These are phyloP conservation scores for Saxidomus purpurata DNA, from an alignment of 1,140 invertebrate species.

Conservation along the genomic window DNA sequence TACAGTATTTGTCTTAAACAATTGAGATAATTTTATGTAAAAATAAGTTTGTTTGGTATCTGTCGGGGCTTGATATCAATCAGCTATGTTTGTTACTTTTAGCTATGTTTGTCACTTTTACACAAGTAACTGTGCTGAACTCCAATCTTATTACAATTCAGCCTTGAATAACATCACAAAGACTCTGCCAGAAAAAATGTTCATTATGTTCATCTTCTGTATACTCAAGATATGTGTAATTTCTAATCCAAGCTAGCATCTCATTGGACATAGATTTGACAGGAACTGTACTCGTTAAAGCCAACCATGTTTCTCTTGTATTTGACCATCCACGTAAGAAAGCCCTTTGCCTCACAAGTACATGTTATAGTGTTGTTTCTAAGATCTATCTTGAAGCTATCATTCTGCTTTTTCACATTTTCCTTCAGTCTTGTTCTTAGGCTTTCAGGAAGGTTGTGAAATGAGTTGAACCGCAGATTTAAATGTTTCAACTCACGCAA, in stretches of 20 bases:
- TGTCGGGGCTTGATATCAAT: too few species aligned
- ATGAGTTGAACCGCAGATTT: conserved; percentile 30
- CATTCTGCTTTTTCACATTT: not conserved
- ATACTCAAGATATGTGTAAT: conserved; percentile 71
- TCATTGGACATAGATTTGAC: conserved; percentile 64
- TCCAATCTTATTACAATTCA: too few species aligned
- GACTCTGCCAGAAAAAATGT: conserved; percentile 66
- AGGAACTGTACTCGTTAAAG: conserved; percentile 35
- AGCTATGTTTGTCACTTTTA: too few species aligned
- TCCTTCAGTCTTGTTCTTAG: not conserved
- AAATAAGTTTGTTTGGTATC: too few species aligned
- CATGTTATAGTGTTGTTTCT: conserved; percentile 13
- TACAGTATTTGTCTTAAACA: too few species aligned
- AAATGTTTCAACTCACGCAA: conserved; percentile 10
- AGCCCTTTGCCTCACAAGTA: not conserved
- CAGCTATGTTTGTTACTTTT: too few species aligned
- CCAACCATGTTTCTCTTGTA: not conserved
- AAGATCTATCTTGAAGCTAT: conserved; percentile 15
- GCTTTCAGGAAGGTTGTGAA: not conserved
- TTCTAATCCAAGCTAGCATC: conserved; percentile 70
- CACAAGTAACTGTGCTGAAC: too few species aligned
- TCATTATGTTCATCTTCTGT: conserved; percentile 62
- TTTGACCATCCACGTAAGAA: conserved; percentile 25
- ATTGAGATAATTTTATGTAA: too few species aligned
- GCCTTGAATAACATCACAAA: not conserved